phyloP scores from a whole-genome alignment of 2,113 vertebrate genomes.

The Oreochromis tanganicae region DNA sequence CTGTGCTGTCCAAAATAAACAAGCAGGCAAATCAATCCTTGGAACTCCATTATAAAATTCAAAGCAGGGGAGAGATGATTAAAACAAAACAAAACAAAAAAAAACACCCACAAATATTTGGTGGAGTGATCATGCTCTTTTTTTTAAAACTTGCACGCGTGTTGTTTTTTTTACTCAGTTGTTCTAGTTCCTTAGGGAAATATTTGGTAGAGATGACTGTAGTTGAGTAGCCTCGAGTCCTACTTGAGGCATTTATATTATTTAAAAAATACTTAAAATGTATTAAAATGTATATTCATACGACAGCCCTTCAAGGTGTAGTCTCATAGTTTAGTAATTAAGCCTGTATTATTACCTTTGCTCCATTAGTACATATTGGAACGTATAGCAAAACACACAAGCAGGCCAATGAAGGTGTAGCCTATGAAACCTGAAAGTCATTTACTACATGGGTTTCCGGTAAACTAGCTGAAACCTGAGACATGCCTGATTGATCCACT shows the following conservation, averaged over 20 bases:
- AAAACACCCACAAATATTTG: background rate
- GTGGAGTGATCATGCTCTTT: background rate
- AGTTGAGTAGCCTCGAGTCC: background rate
- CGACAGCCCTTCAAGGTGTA: fast-evolving
- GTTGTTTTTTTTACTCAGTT: background rate
- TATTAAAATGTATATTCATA: background rate
- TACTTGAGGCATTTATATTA: background rate
- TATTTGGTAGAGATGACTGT: background rate
- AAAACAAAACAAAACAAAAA: background rate
- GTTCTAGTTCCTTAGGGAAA: background rate
- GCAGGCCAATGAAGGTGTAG: background rate
- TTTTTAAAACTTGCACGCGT: background rate
- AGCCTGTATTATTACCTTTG: background rate
- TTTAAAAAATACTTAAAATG: background rate
- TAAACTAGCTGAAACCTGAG: conserved; percentile 46
- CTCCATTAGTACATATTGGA: background rate
- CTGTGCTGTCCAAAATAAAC: conserved; percentile 26
- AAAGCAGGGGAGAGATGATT: background rate
- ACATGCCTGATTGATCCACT: conserved; percentile 21
- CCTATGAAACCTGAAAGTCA: background rate
- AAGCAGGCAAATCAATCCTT: conserved; percentile 7
- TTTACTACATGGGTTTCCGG: conserved; percentile 28
- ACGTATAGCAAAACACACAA: background rate
- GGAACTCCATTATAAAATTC: background rate
- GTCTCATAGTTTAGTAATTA: background rate